These are phyloP conservation scores for Euzetes globulus DNA, from an alignment of 2,888 invertebrate species.

Conservation along the genomic window DNA sequence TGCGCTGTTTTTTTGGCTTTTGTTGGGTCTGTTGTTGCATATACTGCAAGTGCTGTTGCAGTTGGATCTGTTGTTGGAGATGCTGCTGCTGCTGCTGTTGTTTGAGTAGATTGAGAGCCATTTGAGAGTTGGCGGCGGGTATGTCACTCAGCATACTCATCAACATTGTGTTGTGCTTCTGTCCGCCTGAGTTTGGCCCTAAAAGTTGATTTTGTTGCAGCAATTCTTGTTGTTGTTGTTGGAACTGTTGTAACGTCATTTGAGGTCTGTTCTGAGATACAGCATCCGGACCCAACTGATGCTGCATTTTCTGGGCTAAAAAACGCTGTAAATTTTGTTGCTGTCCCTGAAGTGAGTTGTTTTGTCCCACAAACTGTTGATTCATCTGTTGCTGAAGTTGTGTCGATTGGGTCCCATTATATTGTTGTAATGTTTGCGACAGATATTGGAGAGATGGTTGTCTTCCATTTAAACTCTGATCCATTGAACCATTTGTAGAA, in stretches of 20 bases:
- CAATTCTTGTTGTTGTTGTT: slow-evolving; percentile 31
- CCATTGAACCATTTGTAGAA: background rate
- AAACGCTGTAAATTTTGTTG: slow-evolving; percentile 45
- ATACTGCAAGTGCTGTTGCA: background rate
- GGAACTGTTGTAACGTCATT: slow-evolving; percentile 29
- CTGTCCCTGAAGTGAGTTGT: slow-evolving; percentile 56
- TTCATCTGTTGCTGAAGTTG: slow-evolving; percentile 35
- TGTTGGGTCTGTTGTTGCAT: background rate
- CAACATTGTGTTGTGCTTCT: slow-evolving; percentile 42
- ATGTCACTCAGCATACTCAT: slow-evolving; percentile 43
- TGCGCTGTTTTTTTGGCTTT: slow-evolving; percentile 38
- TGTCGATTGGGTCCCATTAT: slow-evolving; percentile 24
- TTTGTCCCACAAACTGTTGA: slow-evolving; percentile 34
- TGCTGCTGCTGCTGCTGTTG: slow-evolving; percentile 25
- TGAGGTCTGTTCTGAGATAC: background rate
- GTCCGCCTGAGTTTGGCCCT: slow-evolving; percentile 40
- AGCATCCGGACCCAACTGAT: background rate
- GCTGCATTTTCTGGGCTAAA: slow-evolving; percentile 9
- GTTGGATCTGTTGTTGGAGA: background rate
- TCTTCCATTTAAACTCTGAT: slow-evolving; percentile 4
- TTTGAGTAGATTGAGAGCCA: slow-evolving; percentile 14
- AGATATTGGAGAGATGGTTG: slow-evolving; percentile 19
- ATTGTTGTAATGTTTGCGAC: slow-evolving; percentile 29
- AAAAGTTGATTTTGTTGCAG: slow-evolving; percentile 31
- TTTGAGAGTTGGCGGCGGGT: slow-evolving; percentile 40